Evolutionary conservation across 2,888 invertebrate species (phyloP), one percentile per base, ranked within the genome.

Genomic region (Temnothorax ravouxi): DNA sequence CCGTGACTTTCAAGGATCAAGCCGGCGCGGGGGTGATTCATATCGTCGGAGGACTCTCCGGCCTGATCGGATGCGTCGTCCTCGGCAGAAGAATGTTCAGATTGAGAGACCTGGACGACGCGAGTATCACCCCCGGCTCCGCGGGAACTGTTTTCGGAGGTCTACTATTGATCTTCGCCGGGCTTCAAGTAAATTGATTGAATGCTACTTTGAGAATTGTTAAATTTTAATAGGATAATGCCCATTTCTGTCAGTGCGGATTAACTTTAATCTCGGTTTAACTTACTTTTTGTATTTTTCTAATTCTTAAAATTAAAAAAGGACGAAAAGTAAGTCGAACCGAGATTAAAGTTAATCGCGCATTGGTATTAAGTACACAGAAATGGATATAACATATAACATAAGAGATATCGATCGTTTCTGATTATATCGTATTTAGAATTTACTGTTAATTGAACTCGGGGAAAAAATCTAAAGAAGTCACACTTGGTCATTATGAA

Each of bases 11-110:
- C 61, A 91, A 90, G 54, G 95, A 95, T 86, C 91, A 91, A 50
- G 93, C 91, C 15, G 95, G 94, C 0, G 90, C 92, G n/a, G 84
- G 92, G 5, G 84, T 93, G 2, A 89, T 95, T 18, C 95, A 95
- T 79, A 67, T 93, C 0, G 88, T 94, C 38, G 94, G 94, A 4
- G 92, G 93, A 56, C 88, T 93, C 0, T 91, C 93, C 25, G 92
- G 94, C 15, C 87, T 93, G 50, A 92, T 94, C 11, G 95, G 93
- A 2, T 93, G 93, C 38, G 1, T 93, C 59, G 89, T 91, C 67
- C 90, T 95, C 38, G 95, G 95, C 0, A 89, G 94, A 85, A 91
- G 94, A 82, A 88, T 95, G 15, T 84, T 95, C 15, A 91, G 90
- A 82, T 71, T 94, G 29, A 89, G 90, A 50, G 94, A 94, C 34